A percentile compares a stretch with the other conserved stretches of the same genome.
Conservation (phyloP, 2,888 invertebrate genomes). For the Camponotus fellah region DNA sequence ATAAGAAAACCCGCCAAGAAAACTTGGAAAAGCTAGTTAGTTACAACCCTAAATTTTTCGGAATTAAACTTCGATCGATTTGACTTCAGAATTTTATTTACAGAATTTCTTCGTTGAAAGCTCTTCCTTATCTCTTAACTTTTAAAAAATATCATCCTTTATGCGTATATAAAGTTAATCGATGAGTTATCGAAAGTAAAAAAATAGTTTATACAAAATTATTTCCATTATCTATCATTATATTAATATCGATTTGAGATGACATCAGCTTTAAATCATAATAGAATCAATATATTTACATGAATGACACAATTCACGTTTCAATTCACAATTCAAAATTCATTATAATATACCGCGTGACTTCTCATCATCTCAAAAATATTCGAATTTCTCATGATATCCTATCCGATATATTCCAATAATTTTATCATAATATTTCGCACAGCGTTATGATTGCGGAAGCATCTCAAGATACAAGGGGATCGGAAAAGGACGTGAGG, state of each 20-base stretch:
- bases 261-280: not conserved
- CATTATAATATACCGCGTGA: not conserved
- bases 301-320: not conserved
- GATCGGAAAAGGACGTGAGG: not conserved
- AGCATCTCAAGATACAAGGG: conserved; percentile 9
- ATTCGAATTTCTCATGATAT: conserved; percentile 9
- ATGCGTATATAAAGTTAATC: not conserved
- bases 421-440: conserved; percentile 39
- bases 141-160: not conserved
- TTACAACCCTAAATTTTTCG: not conserved
- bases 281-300: not conserved
- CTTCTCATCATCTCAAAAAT: conserved; percentile 19
- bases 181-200: not conserved
- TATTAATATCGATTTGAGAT: not conserved
- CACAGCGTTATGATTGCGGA: not conserved
- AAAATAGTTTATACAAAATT: not conserved
- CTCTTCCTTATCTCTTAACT: not conserved
- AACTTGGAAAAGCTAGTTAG: conserved; percentile 39
- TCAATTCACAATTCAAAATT: not conserved
- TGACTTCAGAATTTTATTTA: conserved; percentile 14
- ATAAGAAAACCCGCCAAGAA: not conserved
- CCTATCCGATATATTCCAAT: conserved; percentile 11
- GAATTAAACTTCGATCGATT: not conserved
- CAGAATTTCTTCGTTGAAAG: not conserved
- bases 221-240: not conserved